Evolutionary conservation across 2,888 invertebrate species (phyloP).

Genomic region (Eristalis intricaria): DNA sequence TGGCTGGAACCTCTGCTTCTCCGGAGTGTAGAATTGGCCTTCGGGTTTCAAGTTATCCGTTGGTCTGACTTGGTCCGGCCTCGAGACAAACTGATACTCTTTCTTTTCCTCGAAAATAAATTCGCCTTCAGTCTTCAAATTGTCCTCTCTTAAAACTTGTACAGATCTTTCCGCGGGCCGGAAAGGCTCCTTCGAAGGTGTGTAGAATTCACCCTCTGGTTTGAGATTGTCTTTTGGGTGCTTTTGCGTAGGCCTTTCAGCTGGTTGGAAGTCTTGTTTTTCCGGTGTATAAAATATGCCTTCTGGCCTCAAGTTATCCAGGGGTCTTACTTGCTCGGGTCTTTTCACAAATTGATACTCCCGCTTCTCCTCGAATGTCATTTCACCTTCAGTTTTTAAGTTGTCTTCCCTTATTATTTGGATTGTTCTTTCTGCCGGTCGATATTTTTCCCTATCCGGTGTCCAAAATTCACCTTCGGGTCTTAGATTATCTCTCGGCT

Average conservation of each 20-base stretch:
- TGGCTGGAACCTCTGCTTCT: slow-evolving; percentile 81
- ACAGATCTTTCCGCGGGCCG: slow-evolving; percentile 80
- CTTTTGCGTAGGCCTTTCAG: slow-evolving; percentile 81
- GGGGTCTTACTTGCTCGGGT: slow-evolving; percentile 81
- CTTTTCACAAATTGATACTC: slow-evolving; percentile 76
- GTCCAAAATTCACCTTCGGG: slow-evolving; percentile 82
- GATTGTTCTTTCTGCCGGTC: slow-evolving; percentile 81
- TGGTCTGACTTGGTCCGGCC: slow-evolving; percentile 82
- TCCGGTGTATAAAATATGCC: slow-evolving; percentile 84
- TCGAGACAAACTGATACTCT: slow-evolving; percentile 81
- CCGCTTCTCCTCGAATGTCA: slow-evolving; percentile 73
- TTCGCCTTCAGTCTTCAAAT: slow-evolving; percentile 84
- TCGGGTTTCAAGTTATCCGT: slow-evolving; percentile 83
- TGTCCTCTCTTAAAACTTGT: slow-evolving; percentile 82
- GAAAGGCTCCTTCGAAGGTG: slow-evolving; percentile 76
- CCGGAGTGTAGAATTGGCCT: slow-evolving; percentile 83
- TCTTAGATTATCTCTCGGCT: slow-evolving; percentile 82
- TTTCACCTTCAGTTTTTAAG: slow-evolving; percentile 79
- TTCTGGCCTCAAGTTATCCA: slow-evolving; percentile 83
- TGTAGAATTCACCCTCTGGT: slow-evolving; percentile 83
- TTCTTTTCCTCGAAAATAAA: slow-evolving; percentile 82
- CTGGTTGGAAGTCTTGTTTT: slow-evolving; percentile 81
- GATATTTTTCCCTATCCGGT: slow-evolving; percentile 79
- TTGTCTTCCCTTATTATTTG: slow-evolving; percentile 75
- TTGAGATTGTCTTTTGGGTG: slow-evolving; percentile 83